Base-by-base conservation (phyloP, 2,797 vertebrate species). In the Brotula barbata region DNA sequence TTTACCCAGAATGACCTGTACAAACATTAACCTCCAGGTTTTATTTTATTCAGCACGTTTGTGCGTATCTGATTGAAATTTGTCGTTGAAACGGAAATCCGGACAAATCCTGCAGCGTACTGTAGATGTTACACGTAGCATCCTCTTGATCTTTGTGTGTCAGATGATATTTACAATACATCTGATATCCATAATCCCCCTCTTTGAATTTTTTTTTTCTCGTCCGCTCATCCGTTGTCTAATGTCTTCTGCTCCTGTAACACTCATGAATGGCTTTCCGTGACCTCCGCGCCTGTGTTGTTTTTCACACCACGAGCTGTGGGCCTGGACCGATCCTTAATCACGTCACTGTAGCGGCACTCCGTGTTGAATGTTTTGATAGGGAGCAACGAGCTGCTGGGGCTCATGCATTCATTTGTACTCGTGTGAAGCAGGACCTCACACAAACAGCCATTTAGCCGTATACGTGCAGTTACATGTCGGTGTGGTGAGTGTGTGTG, bases 401-500 rank as follows among this genome's bases (percentile, higher is more conserved):
- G 75, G 50, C 60, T 2, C 54, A 23, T 60, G 39, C 60, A 49
- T 81, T 84, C 73, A 57, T 49, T 60, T 15, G 55, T 52, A 54
- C 60, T 78, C 76, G 63, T 33, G 33, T 78, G 83, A 83, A 73
- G 64, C 71, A 23, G 31, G 36, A 56, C 63, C 49, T 73, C 59
- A 37, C 73, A 63, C 64, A 54, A 48, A 20, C 57, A 64, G 57
- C 57, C 62, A 5, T 64, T 78, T 46, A 49, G 25, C 7, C 34
- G 9, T 12, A 20, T 36, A 14, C 34, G 34, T 5, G 2, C 58
- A 33, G 21, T 34, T 37, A 23, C 43, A 62, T 43, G 39, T 53
- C 7, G 28, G 31, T 43, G 54, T 33, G 16, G 20, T 15, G 49
- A 49, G 23, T 28, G 11, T 11, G 63, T 58, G 4, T 8, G 41